A percentile compares a stretch with the other conserved stretches of the same genome.
Evolutionary conservation across 2,113 vertebrate species (phyloP).

Genomic region (Nicator chloris): DNA sequence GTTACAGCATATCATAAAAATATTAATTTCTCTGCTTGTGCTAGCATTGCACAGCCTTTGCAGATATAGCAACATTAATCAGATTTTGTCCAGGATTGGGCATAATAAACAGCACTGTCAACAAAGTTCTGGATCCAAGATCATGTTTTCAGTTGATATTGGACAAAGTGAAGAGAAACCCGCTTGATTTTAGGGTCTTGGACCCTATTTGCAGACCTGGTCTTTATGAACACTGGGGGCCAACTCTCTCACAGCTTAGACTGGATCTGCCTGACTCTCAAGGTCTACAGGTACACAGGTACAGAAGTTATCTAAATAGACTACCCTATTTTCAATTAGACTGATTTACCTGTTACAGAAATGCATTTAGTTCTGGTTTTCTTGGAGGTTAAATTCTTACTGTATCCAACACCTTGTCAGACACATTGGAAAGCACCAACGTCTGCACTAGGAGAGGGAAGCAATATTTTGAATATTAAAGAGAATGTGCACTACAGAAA

Average conservation of each 20-base stretch:
- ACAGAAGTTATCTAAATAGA: not conserved
- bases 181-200: not conserved
- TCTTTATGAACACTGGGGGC: not conserved
- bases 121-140: not conserved
- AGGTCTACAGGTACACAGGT: not conserved
- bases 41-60: not conserved
- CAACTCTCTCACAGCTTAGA: not conserved
- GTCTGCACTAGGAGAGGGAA: not conserved
- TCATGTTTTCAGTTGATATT: not conserved
- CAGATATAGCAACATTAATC: not conserved
- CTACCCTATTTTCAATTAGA: not conserved
- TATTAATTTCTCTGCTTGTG: not conserved
- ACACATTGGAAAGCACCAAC: not conserved
- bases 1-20: not conserved
- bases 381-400: not conserved
- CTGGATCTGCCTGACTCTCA: not conserved
- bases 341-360: not conserved
- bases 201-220: not conserved
- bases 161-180: not conserved
- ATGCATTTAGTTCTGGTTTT: not conserved
- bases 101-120: slow-evolving; percentile 10
- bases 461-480: not conserved
- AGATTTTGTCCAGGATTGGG: not conserved
- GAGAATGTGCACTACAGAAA: not conserved
- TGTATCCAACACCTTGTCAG: not conserved